phyloP scores from a whole-genome alignment of 2,113 vertebrate species.

The Rhynchopsitta pachyrhyncha region DNA sequence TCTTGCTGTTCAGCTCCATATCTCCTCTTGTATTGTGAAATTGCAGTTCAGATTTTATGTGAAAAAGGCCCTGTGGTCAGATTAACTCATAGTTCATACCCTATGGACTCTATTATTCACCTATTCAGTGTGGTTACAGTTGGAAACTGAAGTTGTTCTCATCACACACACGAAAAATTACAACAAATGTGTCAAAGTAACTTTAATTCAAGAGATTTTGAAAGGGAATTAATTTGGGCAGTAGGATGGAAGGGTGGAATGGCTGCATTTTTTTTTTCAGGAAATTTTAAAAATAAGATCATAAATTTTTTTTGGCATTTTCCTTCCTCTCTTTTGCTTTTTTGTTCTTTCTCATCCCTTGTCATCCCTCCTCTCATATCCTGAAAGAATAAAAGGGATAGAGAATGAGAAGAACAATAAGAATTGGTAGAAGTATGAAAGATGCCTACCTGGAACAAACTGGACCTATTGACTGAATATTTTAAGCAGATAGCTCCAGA shows the following conservation, averaged over 20 bases:
- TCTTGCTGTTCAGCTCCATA: not conserved
- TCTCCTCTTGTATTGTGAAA: not conserved
- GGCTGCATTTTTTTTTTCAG: not conserved
- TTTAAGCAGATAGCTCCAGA: not conserved
- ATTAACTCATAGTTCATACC: not conserved
- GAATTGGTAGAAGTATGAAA: not conserved
- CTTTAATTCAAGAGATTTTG: not conserved
- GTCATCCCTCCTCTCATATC: fast-evolving
- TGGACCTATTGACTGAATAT: not conserved
- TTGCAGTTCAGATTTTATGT: not conserved
- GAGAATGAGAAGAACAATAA: not conserved
- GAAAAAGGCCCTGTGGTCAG: not conserved
- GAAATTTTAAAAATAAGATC: not conserved
- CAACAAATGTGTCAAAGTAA: not conserved
- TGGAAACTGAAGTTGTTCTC: not conserved
- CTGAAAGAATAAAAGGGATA: fast-evolving
- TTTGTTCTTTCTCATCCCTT: not conserved
- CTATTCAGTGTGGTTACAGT: not conserved
- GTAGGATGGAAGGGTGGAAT: not conserved
- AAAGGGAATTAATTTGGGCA: not conserved
- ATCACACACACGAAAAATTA: not conserved
- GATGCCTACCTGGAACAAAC: not conserved
- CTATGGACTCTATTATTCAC: not conserved
- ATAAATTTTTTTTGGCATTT: not conserved
- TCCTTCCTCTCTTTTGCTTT: not conserved